Evolutionary conservation across 2,113 vertebrate species (phyloP), one percentile per base, ranked within the genome.

Genomic region (Nothocercus julius): DNA sequence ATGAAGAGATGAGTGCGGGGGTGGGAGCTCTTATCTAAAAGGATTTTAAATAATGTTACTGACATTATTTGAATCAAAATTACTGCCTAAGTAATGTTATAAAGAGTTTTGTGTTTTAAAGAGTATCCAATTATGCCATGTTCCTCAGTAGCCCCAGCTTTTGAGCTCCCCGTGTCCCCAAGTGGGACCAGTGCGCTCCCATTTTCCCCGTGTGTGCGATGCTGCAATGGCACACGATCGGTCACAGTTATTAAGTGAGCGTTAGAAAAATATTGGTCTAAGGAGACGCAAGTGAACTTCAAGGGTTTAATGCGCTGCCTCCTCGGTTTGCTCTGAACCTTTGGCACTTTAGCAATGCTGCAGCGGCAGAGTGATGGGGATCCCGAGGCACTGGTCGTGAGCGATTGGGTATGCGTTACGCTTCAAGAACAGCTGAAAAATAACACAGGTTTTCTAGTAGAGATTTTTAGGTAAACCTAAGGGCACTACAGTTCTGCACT

Each of bases 31-130:
- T 95, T 88, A 83, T 82, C 95, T 95, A 91, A 96, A 95, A 97
- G 93, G 95, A 88, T 96, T 97, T 97, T 66, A 95, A 96, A 97
- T 95, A 93, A 92, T 85, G 82, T 80, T 97, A 93, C 89, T 96
- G 95, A 94, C 95, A 94, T 95, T 93, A 93, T 92, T 96, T 86
- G 90, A 96, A 91, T 96, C 21, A 78, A 96, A 96, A 96, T 95
- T 90, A 85, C 96, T 84, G 91, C 78, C 87, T 93, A 94, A 93
- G 90, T 94, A 92, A 72, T 18, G 30, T 40, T 89, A 62, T 58
- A 89, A 92, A 84, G 76, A 83, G 32, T 83, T 93, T 82, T 88
- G 56, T 96, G 80, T 96, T 94, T 92, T 75, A 95, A 91, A 93
- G 74, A 54, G 82, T 82, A 51, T 87, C 81, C 72, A 92, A 81